Conservation (phyloP, 2,113 vertebrate genomes). For the Cyprinus carpio region DNA sequence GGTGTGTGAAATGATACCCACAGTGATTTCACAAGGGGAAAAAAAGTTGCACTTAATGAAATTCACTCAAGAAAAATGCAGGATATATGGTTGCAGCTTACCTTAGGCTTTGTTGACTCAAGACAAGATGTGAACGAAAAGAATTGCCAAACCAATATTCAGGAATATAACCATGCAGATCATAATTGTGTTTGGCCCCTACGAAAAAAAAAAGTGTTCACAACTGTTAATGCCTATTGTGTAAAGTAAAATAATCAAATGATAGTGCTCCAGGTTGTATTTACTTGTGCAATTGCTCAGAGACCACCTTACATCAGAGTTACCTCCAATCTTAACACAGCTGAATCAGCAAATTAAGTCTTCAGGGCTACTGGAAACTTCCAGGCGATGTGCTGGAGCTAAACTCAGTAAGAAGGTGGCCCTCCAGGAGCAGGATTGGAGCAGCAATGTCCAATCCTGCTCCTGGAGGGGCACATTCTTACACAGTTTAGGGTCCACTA, state of each 20-base stretch:
- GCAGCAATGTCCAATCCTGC: too few relatives aligned
- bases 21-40: not conserved
- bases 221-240: conserved; percentile 17
- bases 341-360: too few relatives aligned
- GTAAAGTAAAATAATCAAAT: not conserved
- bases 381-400: too few relatives aligned
- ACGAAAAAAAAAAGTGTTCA: conserved; percentile 40
- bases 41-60: not conserved
- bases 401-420: too few relatives aligned
- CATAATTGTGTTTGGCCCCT: conserved; percentile 95
- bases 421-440: too few relatives aligned
- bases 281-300: not conserved
- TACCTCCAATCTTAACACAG: too few relatives aligned
- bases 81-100: not conserved
- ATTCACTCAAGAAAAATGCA: not conserved
- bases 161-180: conserved; percentile 98
- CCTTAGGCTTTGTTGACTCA: conserved; percentile 70
- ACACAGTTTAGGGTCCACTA: too few relatives aligned
- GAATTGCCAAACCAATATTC: conserved; percentile 95
- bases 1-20: not conserved
- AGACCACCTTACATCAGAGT: not conserved
- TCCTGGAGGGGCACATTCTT: too few relatives aligned
- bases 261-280: not conserved
- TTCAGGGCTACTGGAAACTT: too few relatives aligned
- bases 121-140: conserved; percentile 97